Evolutionary conservation across 2,113 vertebrate genomes (phyloP).

Genomic region (Galbula dea): DNA sequence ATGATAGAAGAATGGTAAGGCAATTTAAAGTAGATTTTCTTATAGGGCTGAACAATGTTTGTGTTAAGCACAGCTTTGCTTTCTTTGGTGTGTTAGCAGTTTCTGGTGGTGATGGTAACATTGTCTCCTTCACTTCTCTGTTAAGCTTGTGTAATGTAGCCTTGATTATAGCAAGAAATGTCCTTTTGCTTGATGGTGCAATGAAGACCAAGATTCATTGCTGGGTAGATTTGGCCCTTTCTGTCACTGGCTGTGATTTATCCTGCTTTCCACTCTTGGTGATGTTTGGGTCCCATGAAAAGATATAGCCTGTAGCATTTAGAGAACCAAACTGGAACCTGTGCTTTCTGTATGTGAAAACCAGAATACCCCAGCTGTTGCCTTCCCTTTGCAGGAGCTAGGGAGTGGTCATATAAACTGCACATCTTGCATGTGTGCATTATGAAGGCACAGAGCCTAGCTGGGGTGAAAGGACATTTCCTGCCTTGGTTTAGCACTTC

Average conservation of each 20-base stretch:
- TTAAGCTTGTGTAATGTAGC: neutral
- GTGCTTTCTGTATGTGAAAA: neutral
- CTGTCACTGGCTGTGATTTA: neutral
- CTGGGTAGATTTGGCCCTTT: neutral
- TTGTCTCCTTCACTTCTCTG: neutral
- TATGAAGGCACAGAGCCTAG: neutral
- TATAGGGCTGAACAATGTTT: neutral
- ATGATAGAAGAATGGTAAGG: neutral
- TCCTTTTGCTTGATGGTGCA: neutral
- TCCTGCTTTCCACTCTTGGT: neutral
- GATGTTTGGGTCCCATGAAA: neutral
- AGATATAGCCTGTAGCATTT: neutral
- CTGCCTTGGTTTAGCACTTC: neutral
- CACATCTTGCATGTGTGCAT: neutral
- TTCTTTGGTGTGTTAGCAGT: neutral
- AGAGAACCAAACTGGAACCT: neutral
- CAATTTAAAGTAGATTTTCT: neutral
- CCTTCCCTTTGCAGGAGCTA: neutral
- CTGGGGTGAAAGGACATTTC: accelerated
- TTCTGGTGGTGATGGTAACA: neutral
- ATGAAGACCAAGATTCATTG: neutral
- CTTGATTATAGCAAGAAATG: neutral
- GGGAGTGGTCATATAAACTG: neutral
- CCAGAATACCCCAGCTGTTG: neutral
- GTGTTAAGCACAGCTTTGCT: neutral